Conservation (phyloP, 2,797 vertebrate species). For the Cottoperca gobio region DNA sequence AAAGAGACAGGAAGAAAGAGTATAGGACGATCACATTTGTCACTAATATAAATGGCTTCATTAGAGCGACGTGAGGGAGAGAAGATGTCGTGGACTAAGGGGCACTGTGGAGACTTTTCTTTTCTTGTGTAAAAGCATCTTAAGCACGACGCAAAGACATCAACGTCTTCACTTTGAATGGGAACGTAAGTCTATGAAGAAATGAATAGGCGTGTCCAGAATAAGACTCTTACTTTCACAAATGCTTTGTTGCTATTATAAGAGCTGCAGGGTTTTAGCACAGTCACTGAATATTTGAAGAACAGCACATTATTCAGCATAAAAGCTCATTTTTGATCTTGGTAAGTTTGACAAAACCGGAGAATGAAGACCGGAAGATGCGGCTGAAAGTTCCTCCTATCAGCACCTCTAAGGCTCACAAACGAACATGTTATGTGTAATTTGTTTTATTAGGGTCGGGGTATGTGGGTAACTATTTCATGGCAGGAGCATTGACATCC, state of each 20-base stretch:
- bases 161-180: background rate
- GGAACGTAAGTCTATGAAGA: background rate
- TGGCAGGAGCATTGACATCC: background rate
- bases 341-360: no score
- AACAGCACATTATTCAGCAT: background rate
- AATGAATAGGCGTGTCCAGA: background rate
- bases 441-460: no score
- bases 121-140: conserved; percentile 26
- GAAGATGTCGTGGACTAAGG: conserved; percentile 30
- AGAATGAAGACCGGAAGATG: background rate
- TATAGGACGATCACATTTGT: conserved; percentile 51
- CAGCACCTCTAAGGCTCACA: no score
- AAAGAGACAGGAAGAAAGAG: conserved; percentile 45
- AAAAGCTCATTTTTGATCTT: background rate
- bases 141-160: conserved; percentile 1
- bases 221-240: background rate
- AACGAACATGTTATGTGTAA: background rate
- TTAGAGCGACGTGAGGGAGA: conserved; percentile 40
- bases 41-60: conserved; percentile 60
- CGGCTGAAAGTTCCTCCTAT: background rate
- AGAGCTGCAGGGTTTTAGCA: background rate
- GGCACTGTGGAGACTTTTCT: conserved; percentile 6
- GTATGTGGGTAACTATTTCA: background rate
- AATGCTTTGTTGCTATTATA: background rate
- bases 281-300: no score